phyloP scores from a whole-genome alignment of 2,888 invertebrate species.

The Heptascelio sp. region DNA sequence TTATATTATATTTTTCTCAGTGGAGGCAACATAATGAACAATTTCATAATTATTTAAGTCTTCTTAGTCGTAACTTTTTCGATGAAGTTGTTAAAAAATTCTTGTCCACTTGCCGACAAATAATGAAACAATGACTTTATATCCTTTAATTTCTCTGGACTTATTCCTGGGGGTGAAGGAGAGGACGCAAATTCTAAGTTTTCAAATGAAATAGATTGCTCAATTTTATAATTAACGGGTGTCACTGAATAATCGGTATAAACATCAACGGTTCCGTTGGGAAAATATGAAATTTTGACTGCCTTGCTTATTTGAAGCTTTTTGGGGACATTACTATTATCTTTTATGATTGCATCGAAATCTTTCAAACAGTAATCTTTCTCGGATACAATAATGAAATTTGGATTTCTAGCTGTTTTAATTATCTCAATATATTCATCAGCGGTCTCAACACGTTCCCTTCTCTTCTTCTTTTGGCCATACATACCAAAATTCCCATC shows the following conservation, averaged over 20 bases:
- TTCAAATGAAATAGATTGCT: no score
- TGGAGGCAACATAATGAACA: no score
- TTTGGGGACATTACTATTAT: not conserved
- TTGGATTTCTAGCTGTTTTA: slow-evolving; percentile 32
- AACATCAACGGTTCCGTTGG: slow-evolving; percentile 9
- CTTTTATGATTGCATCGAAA: not conserved
- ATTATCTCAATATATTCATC: slow-evolving; percentile 45
- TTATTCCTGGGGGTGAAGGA: no score
- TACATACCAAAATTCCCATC: slow-evolving; percentile 36
- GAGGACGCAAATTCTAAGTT: not conserved
- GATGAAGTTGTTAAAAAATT: slow-evolving; percentile 1
- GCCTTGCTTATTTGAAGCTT: slow-evolving; percentile 18
- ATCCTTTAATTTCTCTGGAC: slow-evolving; percentile 26
- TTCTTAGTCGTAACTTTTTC: not conserved
- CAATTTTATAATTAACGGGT: no score
- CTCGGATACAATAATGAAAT: slow-evolving; percentile 24
- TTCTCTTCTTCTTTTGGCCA: slow-evolving; percentile 38
- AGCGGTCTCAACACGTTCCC: slow-evolving; percentile 37
- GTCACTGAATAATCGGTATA: slow-evolving; percentile 15
- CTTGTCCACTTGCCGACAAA: not conserved
- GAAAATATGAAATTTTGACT: slow-evolving; percentile 17
- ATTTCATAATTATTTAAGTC: no score
- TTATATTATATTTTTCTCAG: no score
- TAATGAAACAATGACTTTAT: slow-evolving; percentile 13
- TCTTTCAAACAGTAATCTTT: not conserved